A percentile compares a stretch with the other conserved stretches of the same genome.
Conservation (phyloP, 1,140 invertebrate genomes). For the Chelonus insularis region DNA sequence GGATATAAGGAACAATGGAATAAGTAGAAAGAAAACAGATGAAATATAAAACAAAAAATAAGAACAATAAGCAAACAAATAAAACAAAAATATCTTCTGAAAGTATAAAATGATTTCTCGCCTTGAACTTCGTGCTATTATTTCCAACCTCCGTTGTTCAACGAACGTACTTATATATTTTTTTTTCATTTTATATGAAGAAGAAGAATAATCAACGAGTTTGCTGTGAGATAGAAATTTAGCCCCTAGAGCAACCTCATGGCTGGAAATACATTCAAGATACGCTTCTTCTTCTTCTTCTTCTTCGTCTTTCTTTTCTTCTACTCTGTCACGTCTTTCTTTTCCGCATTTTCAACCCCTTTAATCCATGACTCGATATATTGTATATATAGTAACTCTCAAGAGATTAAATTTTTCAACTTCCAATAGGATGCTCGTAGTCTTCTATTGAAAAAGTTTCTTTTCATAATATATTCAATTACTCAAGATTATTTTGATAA, state of each 20-base stretch:
- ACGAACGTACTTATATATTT: neutral
- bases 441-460: no score
- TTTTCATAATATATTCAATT: no score
- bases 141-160: slow-evolving; percentile 14
- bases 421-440: neutral
- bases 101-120: slow-evolving; percentile 7
- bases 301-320: no score
- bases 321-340: neutral
- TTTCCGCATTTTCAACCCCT: neutral
- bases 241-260: slow-evolving; percentile 4
- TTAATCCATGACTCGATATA: neutral
- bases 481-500: no score
- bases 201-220: slow-evolving; percentile 24
- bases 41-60: neutral
- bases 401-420: neutral
- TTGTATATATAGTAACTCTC: neutral
- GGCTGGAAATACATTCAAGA: neutral
- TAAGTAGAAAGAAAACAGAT: neutral
- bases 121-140: slow-evolving; percentile 22
- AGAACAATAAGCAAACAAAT: neutral
- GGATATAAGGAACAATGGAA: neutral
- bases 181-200: neutral
- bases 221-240: slow-evolving; percentile 11
- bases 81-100: neutral
- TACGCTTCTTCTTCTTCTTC: neutral